A percentile compares a stretch with the other conserved stretches of the same genome.
These are phyloP conservation scores for Rotaria socialis DNA, from an alignment of 2,888 invertebrate genomes.

Conservation along the genomic window DNA sequence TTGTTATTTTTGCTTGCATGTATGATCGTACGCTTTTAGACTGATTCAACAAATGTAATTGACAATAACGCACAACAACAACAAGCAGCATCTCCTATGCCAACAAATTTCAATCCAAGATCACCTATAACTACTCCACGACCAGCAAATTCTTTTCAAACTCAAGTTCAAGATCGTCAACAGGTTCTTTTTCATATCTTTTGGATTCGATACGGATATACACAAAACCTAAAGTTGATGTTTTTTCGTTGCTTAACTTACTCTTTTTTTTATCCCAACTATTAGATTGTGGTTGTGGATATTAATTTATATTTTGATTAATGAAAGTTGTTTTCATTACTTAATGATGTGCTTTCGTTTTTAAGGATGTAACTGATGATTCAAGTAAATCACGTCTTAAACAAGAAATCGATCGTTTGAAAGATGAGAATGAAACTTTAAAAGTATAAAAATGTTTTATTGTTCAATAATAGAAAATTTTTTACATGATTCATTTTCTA, in stretches of 20 bases:
- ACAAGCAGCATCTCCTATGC: background rate
- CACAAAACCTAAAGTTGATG: too few species aligned
- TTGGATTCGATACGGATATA: too few species aligned
- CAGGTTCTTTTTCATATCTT: background rate
- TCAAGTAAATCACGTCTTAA: background rate
- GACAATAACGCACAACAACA: background rate
- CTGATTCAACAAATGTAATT: background rate
- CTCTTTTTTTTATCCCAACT: too few species aligned
- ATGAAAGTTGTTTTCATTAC: background rate
- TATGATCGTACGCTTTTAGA: background rate
- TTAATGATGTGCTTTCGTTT: background rate
- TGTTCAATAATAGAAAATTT: background rate
- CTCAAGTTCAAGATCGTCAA: background rate
- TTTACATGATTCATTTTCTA: background rate
- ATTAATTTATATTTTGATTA: too few species aligned
- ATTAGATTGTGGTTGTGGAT: too few species aligned
- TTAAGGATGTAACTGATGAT: background rate
- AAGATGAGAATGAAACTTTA: background rate
- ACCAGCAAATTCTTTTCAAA: background rate
- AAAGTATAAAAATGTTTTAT: background rate
- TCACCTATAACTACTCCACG: background rate
- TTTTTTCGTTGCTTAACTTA: background rate
- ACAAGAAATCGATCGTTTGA: constrained; percentile 25
- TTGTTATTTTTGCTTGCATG: background rate
- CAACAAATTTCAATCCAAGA: background rate